phyloP scores from a whole-genome alignment of 2,113 vertebrate species.

The Ranitomeya variabilis region DNA sequence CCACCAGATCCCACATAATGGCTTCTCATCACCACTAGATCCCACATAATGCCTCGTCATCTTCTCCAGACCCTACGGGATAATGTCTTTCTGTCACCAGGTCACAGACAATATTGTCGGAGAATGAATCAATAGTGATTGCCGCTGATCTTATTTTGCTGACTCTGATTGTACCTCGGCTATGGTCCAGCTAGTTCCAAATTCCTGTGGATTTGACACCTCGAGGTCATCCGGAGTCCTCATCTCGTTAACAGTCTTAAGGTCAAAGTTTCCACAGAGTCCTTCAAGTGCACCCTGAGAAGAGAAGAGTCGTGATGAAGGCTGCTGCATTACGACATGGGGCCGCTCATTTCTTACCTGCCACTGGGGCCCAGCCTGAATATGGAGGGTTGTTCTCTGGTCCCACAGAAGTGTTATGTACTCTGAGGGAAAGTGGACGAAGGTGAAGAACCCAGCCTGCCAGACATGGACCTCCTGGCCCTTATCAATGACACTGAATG shows the following conservation, averaged over 20 bases:
- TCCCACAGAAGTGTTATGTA: constrained; percentile 91
- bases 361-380: constrained; percentile 91
- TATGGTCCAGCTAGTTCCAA: constrained; percentile 91
- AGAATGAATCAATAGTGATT: too few relatives aligned
- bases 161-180: constrained; percentile 73
- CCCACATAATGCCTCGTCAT: too few relatives aligned
- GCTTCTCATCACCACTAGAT: too few relatives aligned
- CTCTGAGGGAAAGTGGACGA: constrained; percentile 84
- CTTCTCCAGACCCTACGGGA: too few relatives aligned
- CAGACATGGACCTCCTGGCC: constrained; percentile 80
- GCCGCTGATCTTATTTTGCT: too few relatives aligned
- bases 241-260: constrained; percentile 94
- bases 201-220: constrained; percentile 88
- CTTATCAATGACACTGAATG: constrained; percentile 79
- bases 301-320: background rate
- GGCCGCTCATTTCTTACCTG: constrained; percentile 75
- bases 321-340: background rate
- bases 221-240: constrained; percentile 92
- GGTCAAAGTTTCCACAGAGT: constrained; percentile 94
- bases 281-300: constrained; percentile 83
- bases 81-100: too few relatives aligned
- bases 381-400: constrained; percentile 88
- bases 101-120: too few relatives aligned
- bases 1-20: too few relatives aligned
- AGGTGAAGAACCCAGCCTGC: constrained; percentile 87